Base-by-base conservation (phyloP, 1,140 invertebrate species). In the Agraylea sexmaculata region DNA sequence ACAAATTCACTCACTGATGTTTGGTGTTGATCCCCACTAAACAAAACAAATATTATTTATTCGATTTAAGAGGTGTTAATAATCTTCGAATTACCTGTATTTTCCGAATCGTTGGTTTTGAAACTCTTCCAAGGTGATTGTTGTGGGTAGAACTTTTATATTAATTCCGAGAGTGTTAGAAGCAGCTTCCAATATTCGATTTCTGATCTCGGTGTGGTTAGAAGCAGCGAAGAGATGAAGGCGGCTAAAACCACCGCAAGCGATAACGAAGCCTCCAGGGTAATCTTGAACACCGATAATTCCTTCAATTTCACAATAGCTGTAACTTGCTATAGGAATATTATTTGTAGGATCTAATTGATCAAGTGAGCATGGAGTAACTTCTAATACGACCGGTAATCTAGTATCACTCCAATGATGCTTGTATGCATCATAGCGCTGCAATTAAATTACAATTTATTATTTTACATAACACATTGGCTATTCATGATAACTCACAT, bases 381-480 rank as follows among this genome's bases (percentile, higher is more conserved):
- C 80, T 71, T 94, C 87, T 37, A 98, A 66, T 5, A 89, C 73
- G 12, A 92, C 77, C 3, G 89, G 87, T 21, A 94, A 66, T 46
- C 81, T 73, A 32, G 81, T 84, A 33, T 92, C 90, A 36, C 89
- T 91, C 91, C 93, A 98, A 54, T 93, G 91, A 54, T 89, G 79
- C 68, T 98, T 98, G 57, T 83, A 89, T 7, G 84, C 87, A 71
- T 84, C 79, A 62, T 84, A 94, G 56, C 79, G 77, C 87, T 93
- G 64, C 38, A 71, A 57, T 37, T 11, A 3, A 32, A 39, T 15
- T 40, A 42, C 22, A 2, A 21, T 42, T 8, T 22, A 15, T 40
- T 4, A 33, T 39, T 22, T 16, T 38, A 28, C 25, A 15, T 30
- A 35, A 19, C 16, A 20, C 21, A 42, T 19, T 30, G 18, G 16